Evolutionary conservation across 2,113 vertebrate species (phyloP).

Genomic region (Coptodon rendalli): DNA sequence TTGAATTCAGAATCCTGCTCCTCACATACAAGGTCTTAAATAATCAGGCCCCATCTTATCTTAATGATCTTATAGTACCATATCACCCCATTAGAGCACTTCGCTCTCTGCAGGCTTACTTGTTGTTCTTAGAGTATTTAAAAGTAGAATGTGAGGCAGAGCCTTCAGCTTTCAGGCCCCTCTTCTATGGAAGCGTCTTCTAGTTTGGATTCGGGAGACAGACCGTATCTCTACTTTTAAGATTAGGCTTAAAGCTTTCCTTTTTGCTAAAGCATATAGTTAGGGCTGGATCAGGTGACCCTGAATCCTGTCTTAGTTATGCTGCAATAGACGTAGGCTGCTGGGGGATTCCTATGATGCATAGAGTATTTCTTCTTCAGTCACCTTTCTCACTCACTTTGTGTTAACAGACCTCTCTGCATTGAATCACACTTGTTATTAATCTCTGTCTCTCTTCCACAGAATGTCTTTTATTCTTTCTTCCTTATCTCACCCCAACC

Average conservation of each 20-base stretch:
- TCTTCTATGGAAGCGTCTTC: background rate
- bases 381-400: background rate
- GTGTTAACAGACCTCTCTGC: background rate
- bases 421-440: background rate
- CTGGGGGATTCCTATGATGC: fast-evolving
- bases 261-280: background rate
- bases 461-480: background rate
- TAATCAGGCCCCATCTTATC: background rate
- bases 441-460: background rate
- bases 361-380: background rate
- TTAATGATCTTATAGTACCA: background rate
- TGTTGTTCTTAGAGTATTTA: background rate
- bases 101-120: background rate
- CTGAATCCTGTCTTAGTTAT: background rate
- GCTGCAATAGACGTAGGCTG: fast-evolving
- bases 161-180: background rate
- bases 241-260: background rate
- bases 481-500: fast-evolving
- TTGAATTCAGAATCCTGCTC: fast-evolving
- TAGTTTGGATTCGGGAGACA: background rate
- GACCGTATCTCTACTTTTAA: background rate
- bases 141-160: fast-evolving
- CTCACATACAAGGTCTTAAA: background rate
- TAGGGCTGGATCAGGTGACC: background rate
- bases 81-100: background rate